Percentiles rank a stretch among this genome's conserved stretches.
Evolutionary conservation across 2,113 vertebrate genomes (phyloP).

Genomic region (Megaptera novaeangliae): DNA sequence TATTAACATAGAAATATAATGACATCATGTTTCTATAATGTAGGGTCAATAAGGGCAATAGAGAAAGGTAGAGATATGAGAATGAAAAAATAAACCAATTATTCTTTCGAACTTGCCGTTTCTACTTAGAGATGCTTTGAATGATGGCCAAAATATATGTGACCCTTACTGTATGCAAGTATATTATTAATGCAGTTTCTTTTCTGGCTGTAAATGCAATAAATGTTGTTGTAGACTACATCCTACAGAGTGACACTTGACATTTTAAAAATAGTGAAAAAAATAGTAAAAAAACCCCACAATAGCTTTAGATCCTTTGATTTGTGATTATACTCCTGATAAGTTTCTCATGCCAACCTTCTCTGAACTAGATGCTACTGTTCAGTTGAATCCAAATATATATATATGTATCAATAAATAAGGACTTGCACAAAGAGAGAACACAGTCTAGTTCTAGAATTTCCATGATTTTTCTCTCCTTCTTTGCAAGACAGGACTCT

Average conservation of each 20-base stretch:
- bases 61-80: background rate
- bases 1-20: background rate
- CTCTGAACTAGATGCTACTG: background rate
- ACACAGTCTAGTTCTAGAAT: background rate
- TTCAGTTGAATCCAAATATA: background rate
- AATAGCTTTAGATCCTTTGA: background rate
- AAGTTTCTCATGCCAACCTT: conserved; percentile 12
- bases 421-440: background rate
- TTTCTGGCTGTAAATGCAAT: background rate
- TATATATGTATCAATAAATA: background rate
- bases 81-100: background rate
- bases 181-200: conserved; percentile 3
- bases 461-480: background rate
- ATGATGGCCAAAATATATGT: conserved; percentile 26
- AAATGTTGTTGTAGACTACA: background rate
- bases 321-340: conserved; percentile 18
- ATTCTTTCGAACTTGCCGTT: background rate
- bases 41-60: background rate
- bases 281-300: background rate
- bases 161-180: background rate
- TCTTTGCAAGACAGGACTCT: background rate
- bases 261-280: conserved; percentile 29
- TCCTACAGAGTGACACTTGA: background rate
- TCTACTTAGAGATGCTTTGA: background rate
- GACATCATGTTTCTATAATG: background rate